Evolutionary conservation across 2,797 vertebrate species (phyloP).

Genomic region (Onychomys arenicola): DNA sequence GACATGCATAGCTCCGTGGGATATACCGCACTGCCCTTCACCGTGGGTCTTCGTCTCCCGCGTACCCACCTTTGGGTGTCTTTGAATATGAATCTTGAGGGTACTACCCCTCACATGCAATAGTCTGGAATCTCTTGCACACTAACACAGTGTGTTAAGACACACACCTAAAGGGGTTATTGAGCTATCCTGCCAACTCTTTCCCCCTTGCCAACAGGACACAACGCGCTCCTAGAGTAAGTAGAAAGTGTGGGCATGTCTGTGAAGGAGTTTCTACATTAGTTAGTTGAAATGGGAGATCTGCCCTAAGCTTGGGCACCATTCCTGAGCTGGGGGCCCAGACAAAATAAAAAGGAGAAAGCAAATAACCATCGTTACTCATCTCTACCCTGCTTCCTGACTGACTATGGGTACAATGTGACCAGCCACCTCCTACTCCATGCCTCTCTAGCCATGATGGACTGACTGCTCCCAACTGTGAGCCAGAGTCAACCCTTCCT

Average conservation of each 20-base stretch:
- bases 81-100: neutral
- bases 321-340: neutral
- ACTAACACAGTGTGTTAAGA: rapidly evolving
- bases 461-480: too few species aligned
- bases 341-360: neutral
- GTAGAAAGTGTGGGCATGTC: neutral
- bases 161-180: rapidly evolving
- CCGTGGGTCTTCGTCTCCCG: neutral
- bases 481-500: neutral
- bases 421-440: neutral
- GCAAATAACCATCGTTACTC: neutral
- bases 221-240: rapidly evolving
- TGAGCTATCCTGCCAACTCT: rapidly evolving
- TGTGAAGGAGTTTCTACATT: neutral
- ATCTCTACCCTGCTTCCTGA: neutral
- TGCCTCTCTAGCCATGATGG: neutral
- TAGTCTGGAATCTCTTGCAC: rapidly evolving
- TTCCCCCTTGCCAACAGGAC: neutral
- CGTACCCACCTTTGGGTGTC: neutral
- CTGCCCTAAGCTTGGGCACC: neutral
- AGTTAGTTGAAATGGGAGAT: neutral
- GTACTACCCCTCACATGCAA: rapidly evolving
- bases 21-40: neutral
- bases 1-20: neutral
- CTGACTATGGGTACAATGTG: neutral